Conservation (phyloP, 2,113 vertebrate genomes). For the Grammomys surdaster region DNA sequence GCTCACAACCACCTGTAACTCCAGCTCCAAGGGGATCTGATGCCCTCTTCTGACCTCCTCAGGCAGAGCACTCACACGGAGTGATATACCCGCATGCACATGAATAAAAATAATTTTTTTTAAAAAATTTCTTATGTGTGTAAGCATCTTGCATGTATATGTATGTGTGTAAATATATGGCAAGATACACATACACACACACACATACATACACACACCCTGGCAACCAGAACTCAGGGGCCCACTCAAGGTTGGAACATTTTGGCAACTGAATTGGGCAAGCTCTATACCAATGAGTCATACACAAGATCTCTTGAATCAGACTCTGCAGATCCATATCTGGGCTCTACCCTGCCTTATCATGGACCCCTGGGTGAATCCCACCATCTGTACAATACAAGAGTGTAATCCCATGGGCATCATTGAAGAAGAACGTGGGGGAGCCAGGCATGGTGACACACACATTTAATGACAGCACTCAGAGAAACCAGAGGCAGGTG, state of each 20-base stretch:
- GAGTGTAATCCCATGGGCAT: background rate
- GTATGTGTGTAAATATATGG: no score
- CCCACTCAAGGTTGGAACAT: background rate
- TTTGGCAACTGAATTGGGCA: background rate
- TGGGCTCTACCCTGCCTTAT: background rate
- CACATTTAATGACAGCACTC: background rate
- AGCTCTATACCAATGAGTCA: accelerated
- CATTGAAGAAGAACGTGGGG: background rate
- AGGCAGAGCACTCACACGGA: background rate
- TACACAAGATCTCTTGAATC: background rate
- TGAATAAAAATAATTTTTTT: background rate
- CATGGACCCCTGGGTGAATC: background rate
- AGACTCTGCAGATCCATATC: constrained; percentile 29
- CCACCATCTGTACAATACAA: background rate
- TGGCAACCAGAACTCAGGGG: background rate
- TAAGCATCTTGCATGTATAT: background rate
- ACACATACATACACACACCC: no score
- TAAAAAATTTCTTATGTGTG: background rate
- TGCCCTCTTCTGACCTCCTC: background rate
- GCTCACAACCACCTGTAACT: background rate
- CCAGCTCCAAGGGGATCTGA: no score
- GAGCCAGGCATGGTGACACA: background rate
- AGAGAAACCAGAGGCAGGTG: background rate
- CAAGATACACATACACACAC: no score
- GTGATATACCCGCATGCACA: background rate